Base-by-base conservation (phyloP, 2,797 vertebrate genomes). In the Spatula clypeata region DNA sequence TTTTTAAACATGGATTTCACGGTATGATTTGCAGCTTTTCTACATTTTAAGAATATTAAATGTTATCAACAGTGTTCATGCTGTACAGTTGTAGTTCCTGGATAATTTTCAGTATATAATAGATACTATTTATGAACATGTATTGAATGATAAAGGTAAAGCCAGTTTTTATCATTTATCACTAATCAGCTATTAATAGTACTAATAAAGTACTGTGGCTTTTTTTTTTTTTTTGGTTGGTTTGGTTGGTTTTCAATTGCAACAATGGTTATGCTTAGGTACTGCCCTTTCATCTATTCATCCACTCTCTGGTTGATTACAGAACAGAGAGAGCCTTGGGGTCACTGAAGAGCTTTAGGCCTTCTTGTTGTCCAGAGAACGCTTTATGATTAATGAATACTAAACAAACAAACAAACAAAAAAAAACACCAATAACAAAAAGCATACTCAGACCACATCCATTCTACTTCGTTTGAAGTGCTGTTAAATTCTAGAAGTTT, bases 371-470 rank as follows among this genome's bases (percentile, higher is more conserved):
- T 60, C 18, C 2, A 16, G 74, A 38, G 51, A 66, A 31, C 29
- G 42, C 3, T 6, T 42, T 38, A 26, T 16, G 70, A 51, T 8
- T 77, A 71, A 83, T 51, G 20, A 79, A 54, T 27, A 45, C 11
- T 60, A 45, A 18, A 1, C 11, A 0, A 10, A 51, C 24, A 51
- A 51, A 51, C 12, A 49, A 49, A 49, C 7, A 26, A 51, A 51
- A 51, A 51, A 8, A 0, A 2, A 3, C 7, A 6, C 14, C 45
- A 47, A 23, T 47, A 47, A 47, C 45, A 47, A 47, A 47, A 47
- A 47, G 21, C 11, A 47, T 47, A 47, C 21, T 47, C 45, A 54
- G 55, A 54, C 15, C 21, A 17, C 45, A 38, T 34, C 38, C 8
- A 19, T 21, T 67, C 9, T 47, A 20, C 14, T 67, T 47, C 32